Evolutionary conservation across 2,888 invertebrate genomes (phyloP).

Genomic region (Lasioglossum leucozonium): DNA sequence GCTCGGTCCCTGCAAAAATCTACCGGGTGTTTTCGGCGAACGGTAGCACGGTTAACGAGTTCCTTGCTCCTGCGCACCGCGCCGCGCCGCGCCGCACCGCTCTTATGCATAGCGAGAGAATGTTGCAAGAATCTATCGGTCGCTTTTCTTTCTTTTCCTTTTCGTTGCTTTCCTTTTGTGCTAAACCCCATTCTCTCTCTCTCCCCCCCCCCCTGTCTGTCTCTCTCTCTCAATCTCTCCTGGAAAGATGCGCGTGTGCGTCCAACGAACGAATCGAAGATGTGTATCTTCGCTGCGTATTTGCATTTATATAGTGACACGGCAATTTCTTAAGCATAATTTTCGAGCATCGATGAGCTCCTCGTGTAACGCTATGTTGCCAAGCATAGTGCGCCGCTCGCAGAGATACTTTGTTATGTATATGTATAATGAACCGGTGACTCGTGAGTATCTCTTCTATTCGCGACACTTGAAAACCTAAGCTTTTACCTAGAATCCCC

Average conservation of each 20-base stretch:
- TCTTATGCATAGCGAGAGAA: constrained; percentile 37
- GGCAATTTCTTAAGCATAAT: constrained; percentile 34
- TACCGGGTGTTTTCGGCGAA: constrained; percentile 80
- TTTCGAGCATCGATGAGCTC: constrained; percentile 19
- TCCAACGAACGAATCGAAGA: constrained; percentile 43
- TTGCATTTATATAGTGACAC: constrained; percentile 48
- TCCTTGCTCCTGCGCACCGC: constrained; percentile 38
- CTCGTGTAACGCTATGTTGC: constrained; percentile 10
- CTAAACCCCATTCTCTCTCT: background rate
- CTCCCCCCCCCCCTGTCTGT: no score
- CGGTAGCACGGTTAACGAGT: constrained; percentile 48
- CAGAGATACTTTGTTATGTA: background rate
- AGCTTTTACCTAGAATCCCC: background rate
- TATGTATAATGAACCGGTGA: constrained; percentile 8
- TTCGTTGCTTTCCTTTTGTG: background rate
- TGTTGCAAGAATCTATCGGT: constrained; percentile 46
- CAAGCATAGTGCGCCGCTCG: background rate
- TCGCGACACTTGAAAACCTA: background rate
- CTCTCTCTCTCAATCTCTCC: background rate
- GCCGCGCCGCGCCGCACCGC: constrained; percentile 17
- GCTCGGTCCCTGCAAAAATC: constrained; percentile 75
- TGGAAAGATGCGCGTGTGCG: constrained; percentile 25
- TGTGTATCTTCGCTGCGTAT: constrained; percentile 41
- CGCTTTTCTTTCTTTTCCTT: background rate
- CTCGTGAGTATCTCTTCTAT: background rate